These are phyloP conservation scores for Suncus etruscus DNA, from an alignment of 2,113 vertebrate genomes.

Conservation along the genomic window DNA sequence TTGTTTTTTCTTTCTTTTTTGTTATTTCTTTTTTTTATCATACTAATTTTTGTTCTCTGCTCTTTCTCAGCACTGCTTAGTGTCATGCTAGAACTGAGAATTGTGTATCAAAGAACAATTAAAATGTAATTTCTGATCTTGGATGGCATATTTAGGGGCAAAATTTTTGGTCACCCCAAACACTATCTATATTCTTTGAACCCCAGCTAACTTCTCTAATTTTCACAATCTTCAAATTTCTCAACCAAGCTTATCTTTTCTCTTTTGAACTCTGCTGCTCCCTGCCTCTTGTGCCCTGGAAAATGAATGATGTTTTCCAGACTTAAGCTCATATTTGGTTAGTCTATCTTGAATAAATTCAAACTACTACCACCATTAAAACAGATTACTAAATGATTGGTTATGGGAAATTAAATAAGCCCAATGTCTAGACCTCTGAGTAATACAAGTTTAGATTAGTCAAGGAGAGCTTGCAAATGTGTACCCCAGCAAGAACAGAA, in stretches of 20 bases:
- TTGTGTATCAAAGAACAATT: slow-evolving; percentile 59
- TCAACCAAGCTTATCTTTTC: not conserved
- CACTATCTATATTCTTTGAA: slow-evolving; percentile 5
- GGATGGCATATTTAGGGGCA: not conserved
- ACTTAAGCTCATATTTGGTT: not conserved
- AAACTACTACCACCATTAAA: not conserved
- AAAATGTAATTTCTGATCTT: slow-evolving; percentile 8
- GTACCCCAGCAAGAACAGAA: no score
- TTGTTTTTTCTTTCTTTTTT: no score
- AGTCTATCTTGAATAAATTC: slow-evolving; percentile 5
- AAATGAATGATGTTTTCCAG: not conserved
- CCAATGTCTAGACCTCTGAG: no score
- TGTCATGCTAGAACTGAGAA: slow-evolving; percentile 70
- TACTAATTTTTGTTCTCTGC: slow-evolving; percentile 72
- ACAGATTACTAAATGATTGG: slow-evolving; percentile 23
- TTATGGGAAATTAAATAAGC: no score
- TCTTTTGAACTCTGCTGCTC: slow-evolving; percentile 16
- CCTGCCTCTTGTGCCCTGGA: not conserved
- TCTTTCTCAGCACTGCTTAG: slow-evolving; percentile 69
- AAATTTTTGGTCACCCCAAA: not conserved
- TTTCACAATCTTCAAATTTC: slow-evolving; percentile 28
- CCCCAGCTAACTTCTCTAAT: not conserved
- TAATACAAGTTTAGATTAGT: no score
- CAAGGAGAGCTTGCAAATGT: no score
- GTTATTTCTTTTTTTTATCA: not conserved